Conservation (phyloP, 2,113 vertebrate species). For the Propithecus coquereli region DNA sequence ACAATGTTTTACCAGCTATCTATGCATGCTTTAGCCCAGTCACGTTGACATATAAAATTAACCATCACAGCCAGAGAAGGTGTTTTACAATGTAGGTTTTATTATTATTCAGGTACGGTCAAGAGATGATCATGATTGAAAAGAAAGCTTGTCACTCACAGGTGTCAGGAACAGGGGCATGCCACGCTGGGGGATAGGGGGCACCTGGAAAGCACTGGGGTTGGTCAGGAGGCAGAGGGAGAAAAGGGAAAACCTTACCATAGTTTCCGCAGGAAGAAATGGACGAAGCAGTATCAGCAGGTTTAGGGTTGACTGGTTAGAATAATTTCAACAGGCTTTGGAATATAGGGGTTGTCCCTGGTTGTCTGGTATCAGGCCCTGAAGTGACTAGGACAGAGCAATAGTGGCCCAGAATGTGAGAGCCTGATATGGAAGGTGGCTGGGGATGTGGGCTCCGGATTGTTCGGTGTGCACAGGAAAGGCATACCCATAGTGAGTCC, state of each 20-base stretch:
- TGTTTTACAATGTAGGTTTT: background rate
- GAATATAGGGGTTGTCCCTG: background rate
- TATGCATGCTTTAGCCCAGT: background rate
- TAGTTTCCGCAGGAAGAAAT: background rate
- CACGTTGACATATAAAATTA: background rate
- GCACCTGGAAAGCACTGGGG: background rate
- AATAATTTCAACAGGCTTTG: background rate
- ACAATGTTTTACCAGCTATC: background rate
- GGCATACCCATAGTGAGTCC: too few species aligned
- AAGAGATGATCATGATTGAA: background rate
- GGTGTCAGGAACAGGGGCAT: background rate
- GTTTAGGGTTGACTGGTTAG: accelerated
- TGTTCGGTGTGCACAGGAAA: background rate
- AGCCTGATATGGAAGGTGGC: background rate
- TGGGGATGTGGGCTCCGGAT: too few species aligned
- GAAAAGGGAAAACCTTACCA: background rate
- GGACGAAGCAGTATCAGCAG: too few species aligned
- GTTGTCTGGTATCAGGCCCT: background rate
- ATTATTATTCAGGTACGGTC: background rate
- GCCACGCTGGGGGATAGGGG: background rate
- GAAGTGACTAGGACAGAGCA: background rate
- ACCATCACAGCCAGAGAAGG: background rate
- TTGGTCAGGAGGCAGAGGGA: background rate
- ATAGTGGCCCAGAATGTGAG: background rate
- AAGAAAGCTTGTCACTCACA: background rate